Base-by-base conservation (phyloP, 2,113 vertebrate species). In the Tyto alba region DNA sequence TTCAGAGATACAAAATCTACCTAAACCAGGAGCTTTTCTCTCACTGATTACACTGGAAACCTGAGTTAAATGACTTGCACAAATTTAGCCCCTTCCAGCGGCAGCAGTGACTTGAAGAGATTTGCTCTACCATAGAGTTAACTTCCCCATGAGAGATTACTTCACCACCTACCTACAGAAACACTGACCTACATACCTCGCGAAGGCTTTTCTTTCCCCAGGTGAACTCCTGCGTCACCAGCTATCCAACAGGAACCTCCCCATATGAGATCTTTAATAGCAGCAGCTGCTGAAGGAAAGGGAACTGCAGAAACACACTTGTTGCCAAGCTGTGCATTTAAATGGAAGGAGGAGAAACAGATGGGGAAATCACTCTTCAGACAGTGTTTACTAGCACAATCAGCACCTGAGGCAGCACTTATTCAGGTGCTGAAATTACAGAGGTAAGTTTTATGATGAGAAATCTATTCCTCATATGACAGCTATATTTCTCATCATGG, bases 341-440 rank as follows among this genome's bases (percentile, higher is more conserved):
- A 64, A 90, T 52, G 63, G 80, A 72, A 95, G 93, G 77, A 92
- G 71, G 81, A 91, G 92, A 87, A 66, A 56, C 91, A 96, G 90
- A 91, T 92, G 96, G 91, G 93, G 88, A 92, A 96, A 90, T 88
- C 83, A n/a, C 45, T 85, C 64, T 41, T 74, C 76, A 93, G 85
- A 91, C 84, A 81, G 89, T 55, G 36, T 91, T 96, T 96, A 93
- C 95, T 86, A 95, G 94, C 85, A 95, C 94, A 88, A 71, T 90
- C 73, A 53, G 63, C 57, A 79, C 92, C 89, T 86, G 92, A 86
- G 93, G 94, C 64, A 67, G 88, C 89, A 88, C 67, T 96, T 74
- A 94, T 57, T 96, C 95, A 97, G 96, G 95, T 96, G 97, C 97
- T 97, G 96, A 97, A 97, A 98, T 89, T 81, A 95, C 91, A 96